Conservation (phyloP, 1,140 invertebrate genomes). For the Archegozetes longisetosus region DNA sequence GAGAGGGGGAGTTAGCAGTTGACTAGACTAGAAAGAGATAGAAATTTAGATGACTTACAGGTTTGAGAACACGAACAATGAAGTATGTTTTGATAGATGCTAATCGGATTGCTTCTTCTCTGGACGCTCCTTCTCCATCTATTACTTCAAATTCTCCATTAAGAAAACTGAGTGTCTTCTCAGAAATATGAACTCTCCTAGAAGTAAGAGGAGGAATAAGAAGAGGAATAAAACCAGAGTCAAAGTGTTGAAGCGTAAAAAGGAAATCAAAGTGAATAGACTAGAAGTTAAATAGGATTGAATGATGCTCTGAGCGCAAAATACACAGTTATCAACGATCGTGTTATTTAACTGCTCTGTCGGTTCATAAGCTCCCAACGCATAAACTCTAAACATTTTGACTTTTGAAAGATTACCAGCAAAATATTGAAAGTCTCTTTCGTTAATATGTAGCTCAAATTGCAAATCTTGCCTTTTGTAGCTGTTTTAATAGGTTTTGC, state of each 20-base stretch:
- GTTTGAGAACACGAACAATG: slow-evolving; percentile 67
- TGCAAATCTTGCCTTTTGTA: too few relatives aligned
- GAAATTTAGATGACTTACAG: slow-evolving; percentile 30
- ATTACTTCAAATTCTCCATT: slow-evolving; percentile 67
- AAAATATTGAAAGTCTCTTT: too few relatives aligned
- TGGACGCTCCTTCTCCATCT: slow-evolving; percentile 64
- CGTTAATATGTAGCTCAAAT: too few relatives aligned
- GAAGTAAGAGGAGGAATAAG: slow-evolving; percentile 23
- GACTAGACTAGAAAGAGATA: not conserved
- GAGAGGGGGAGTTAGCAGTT: too few relatives aligned
- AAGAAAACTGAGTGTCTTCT: slow-evolving; percentile 72
- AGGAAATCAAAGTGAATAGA: slow-evolving; percentile 8
- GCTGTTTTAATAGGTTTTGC: too few relatives aligned
- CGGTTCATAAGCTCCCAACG: too few relatives aligned
- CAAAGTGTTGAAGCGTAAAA: slow-evolving; percentile 6
- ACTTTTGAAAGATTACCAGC: too few relatives aligned
- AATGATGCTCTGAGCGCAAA: too few relatives aligned
- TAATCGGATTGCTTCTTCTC: slow-evolving; percentile 67
- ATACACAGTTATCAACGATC: too few relatives aligned
- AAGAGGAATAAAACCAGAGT: not conserved
- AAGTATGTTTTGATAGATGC: slow-evolving; percentile 80
- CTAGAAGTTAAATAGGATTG: slow-evolving; percentile 4
- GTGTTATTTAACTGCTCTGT: too few relatives aligned
- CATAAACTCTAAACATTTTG: too few relatives aligned
- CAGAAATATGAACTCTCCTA: slow-evolving; percentile 85